Conservation (phyloP, 2,888 invertebrate species). For the Lamellibrachia satsuma region DNA sequence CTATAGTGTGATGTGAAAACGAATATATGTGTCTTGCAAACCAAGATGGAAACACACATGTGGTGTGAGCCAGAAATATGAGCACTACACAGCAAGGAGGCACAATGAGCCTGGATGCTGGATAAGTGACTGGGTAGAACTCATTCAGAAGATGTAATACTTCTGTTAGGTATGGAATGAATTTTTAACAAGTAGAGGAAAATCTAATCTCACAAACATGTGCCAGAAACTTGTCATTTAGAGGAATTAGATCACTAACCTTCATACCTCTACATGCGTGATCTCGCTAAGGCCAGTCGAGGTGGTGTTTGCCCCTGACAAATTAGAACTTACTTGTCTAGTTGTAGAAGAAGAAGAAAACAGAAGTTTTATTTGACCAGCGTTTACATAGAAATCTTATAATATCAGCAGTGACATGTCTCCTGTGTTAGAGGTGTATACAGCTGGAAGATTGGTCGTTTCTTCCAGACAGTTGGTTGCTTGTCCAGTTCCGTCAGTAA, state of each 20-base stretch:
- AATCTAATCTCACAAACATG: neutral
- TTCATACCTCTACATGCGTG: neutral
- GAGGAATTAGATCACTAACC: neutral
- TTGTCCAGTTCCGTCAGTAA: too few species aligned
- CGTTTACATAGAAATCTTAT: neutral
- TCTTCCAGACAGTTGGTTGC: too few species aligned
- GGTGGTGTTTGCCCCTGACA: neutral
- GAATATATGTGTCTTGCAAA: neutral
- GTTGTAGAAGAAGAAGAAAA: neutral
- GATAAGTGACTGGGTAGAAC: neutral
- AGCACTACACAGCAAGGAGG: neutral
- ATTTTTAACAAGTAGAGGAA: neutral
- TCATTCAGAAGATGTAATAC: neutral
- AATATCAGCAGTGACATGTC: neutral
- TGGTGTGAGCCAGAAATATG: neutral
- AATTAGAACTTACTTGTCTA: neutral
- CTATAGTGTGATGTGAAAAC: neutral
- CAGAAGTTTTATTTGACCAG: too few species aligned
- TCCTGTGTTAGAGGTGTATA: neutral
- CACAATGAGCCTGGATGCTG: neutral
- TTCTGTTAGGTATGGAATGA: neutral
- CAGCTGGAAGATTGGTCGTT: neutral
- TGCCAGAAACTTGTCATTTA: neutral
- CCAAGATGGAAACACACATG: neutral
- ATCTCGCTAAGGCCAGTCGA: neutral